Evolutionary conservation across 2,797 vertebrate genomes (phyloP), one percentile per base, ranked within the genome.

Genomic region (Anolis apletophallus): DNA sequence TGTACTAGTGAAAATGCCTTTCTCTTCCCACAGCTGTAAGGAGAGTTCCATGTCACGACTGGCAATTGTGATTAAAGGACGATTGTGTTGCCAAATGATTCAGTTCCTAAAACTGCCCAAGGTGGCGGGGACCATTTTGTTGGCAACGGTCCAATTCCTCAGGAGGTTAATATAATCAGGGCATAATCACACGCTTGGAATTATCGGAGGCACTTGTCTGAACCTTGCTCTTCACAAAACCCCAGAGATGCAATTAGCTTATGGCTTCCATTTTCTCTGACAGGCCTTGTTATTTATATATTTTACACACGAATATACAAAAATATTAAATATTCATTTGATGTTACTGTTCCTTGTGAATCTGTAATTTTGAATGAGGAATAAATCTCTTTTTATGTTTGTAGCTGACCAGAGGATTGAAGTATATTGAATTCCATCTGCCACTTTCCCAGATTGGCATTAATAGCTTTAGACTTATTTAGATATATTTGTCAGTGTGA

Each of bases 271-370:
- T 71, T 1, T 69, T 93, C 88, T 83, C 86, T 92, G 89, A 88
- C 88, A 92, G 91, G 82, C 73, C 67, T 91, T 90, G 85, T 61
- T 92, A 87, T 88, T 90, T 92, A 90, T 90, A 90, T 93, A 92
- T 93, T 92, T 93, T 87, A 85, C 85, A 86, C 67, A 26, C 46
- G 52, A 80, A 84, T 17, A 21, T 89, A 75, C 64, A 86, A 84
- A 89, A 93, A 74, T 87, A 93, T 93, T 90, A 95, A 94, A 92
- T 94, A 95, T 93, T 95, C 76, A 93, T 93, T 90, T 94, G 88
- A 88, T 92, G 88, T 89, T 93, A 91, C 74, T 88, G 0, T 1
- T 91, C 75, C 83, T 88, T 90, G 55, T 92, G 88, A 94, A 91
- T 88, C 73, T 79, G 21, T 46, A 54, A 81, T 93, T 90, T 74